phyloP scores from a whole-genome alignment of 35 echinoderm and acorn worm species.

The Lytechinus pictus region DNA sequence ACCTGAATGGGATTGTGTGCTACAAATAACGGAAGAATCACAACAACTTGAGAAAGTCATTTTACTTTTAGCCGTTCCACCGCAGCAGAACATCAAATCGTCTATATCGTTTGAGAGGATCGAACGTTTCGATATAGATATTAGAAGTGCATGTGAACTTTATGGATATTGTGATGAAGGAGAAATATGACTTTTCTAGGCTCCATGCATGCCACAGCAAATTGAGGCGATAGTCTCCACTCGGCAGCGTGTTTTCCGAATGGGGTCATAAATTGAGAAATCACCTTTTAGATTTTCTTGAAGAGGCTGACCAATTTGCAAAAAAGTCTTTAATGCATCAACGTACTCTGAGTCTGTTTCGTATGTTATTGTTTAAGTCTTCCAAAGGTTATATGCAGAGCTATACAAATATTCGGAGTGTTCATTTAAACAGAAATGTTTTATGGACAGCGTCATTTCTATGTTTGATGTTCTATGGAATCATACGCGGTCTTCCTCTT shows the following conservation, averaged over 20 bases:
- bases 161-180: not conserved
- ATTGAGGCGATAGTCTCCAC: not conserved
- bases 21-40: not conserved
- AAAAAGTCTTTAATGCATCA: not conserved
- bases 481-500: not conserved
- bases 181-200: not conserved
- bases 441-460: not conserved
- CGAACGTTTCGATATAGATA: not conserved
- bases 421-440: conserved; percentile 10
- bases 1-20: not conserved
- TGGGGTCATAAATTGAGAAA: not conserved
- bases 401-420: not conserved
- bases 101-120: not conserved
- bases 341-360: not conserved
- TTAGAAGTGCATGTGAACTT: not conserved
- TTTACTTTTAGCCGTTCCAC: not conserved
- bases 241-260: not conserved
- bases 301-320: not conserved
- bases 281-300: not conserved
- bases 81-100: not conserved
- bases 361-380: not conserved
- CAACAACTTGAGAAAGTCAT: not conserved
- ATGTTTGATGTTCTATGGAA: not conserved
- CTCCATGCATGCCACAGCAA: not conserved
- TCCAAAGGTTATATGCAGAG: not conserved